phyloP scores from a whole-genome alignment of 92 coral and sea anemone genomes.

The Pocillopora meandrina region DNA sequence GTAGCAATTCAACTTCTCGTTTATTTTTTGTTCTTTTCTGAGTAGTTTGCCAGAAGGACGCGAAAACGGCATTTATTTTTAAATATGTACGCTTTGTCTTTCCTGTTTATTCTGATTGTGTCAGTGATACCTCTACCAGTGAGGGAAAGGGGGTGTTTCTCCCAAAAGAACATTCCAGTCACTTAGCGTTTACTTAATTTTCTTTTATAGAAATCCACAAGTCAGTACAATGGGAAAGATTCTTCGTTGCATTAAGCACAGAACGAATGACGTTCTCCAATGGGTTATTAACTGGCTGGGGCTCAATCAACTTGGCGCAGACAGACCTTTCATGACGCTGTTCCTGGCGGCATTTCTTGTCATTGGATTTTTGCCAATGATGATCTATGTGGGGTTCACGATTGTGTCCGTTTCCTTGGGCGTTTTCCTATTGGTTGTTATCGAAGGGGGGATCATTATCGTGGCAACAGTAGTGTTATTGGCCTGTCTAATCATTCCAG shows the following conservation, averaged over 20 bases:
- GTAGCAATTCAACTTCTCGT: too few relatives aligned
- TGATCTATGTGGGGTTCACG: conserved; percentile 25
- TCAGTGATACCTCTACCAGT: too few relatives aligned
- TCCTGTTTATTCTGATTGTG: too few relatives aligned
- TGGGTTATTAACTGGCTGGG: background rate
- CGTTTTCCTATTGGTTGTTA: conserved; percentile 22
- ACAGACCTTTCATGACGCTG: conserved; percentile 33
- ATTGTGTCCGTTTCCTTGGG: conserved; percentile 31
- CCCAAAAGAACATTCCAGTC: too few relatives aligned
- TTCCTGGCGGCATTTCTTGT: conserved; percentile 29
- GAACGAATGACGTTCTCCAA: background rate
- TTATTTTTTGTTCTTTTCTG: too few relatives aligned
- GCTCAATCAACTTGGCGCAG: background rate
- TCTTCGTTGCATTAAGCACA: background rate
- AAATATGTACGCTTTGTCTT: too few relatives aligned
- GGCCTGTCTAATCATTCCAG: conserved; percentile 42
- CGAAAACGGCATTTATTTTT: too few relatives aligned
- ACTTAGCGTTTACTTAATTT: background rate
- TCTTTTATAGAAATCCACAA: background rate
- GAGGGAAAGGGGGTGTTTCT: too few relatives aligned
- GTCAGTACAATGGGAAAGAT: background rate
- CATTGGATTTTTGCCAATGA: conserved; percentile 34
- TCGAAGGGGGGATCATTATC: conserved; percentile 41
- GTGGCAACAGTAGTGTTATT: conserved; percentile 32
- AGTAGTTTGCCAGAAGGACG: too few relatives aligned